Evolutionary conservation across 2,888 invertebrate species (phyloP).

Genomic region (Opisthograptis luteolata): DNA sequence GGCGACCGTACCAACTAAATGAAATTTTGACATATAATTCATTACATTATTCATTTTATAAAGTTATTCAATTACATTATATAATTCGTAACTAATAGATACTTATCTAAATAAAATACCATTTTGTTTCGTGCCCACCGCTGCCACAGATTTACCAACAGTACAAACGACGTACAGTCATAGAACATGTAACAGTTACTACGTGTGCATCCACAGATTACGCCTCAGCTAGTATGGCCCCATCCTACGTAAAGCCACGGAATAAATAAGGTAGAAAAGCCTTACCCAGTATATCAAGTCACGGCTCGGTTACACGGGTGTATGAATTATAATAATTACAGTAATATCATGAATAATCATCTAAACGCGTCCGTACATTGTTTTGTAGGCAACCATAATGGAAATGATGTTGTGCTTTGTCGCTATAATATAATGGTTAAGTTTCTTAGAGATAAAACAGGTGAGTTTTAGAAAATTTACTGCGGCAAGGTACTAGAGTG

Average conservation of each 20-base stretch:
- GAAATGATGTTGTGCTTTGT: not conserved
- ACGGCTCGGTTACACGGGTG: constrained; percentile 8
- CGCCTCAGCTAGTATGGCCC: not conserved
- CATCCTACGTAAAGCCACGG: constrained; percentile 12
- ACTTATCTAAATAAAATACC: too few relatives aligned
- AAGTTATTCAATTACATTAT: too few relatives aligned
- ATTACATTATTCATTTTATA: too few relatives aligned
- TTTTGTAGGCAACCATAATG: not conserved
- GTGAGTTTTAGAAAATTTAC: not conserved
- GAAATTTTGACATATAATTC: too few relatives aligned
- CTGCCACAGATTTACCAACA: not conserved
- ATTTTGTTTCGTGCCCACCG: not conserved
- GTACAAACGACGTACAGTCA: not conserved
- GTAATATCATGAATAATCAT: constrained; percentile 14
- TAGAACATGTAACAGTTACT: not conserved
- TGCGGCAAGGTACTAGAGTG: not conserved
- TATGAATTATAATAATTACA: constrained; percentile 14
- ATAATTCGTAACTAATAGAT: too few relatives aligned
- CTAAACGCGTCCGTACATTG: constrained; percentile 2
- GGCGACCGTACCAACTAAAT: too few relatives aligned
- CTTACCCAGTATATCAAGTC: constrained; percentile 10
- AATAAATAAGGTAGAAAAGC: too few relatives aligned
- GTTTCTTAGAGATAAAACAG: not conserved
- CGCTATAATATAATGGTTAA: not conserved
- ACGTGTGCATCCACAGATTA: not conserved